Evolutionary conservation across 2,888 invertebrate species (phyloP).

Genomic region (Eupithecia dodoneata): DNA sequence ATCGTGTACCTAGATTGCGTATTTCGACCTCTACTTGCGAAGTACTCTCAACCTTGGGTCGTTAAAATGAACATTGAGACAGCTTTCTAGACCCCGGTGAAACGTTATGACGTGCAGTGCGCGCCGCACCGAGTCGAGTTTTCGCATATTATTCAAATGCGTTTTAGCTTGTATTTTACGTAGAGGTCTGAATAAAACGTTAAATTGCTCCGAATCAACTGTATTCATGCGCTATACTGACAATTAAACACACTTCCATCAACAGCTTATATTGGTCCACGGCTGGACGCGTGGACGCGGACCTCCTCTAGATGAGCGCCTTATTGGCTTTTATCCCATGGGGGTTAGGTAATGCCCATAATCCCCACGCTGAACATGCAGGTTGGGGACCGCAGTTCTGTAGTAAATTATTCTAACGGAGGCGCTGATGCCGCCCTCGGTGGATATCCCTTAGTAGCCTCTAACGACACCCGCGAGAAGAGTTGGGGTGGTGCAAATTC

Average conservation of each 20-base stretch:
- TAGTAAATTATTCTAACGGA: no score
- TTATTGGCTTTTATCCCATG: no score
- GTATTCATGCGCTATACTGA: constrained; percentile 23
- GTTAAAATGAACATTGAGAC: constrained; percentile 42
- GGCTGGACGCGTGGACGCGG: no score
- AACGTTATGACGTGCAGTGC: constrained; percentile 31
- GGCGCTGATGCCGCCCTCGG: no score
- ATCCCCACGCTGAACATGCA: no score
- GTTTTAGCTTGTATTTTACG: neutral
- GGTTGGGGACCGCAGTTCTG: no score
- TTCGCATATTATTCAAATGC: constrained; percentile 23
- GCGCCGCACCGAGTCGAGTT: constrained; percentile 18
- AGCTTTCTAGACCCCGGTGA: constrained; percentile 44
- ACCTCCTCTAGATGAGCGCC: no score
- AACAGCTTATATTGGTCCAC: no score
- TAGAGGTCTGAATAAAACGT: neutral
- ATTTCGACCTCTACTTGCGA: constrained; percentile 47
- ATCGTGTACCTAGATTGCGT: constrained; percentile 42
- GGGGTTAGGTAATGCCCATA: no score
- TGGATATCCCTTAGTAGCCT: no score
- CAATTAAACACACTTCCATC: constrained; percentile 21
- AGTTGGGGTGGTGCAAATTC: no score
- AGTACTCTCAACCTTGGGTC: constrained; percentile 49
- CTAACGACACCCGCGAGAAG: no score
- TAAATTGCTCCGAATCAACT: neutral